Percentiles rank a stretch among this genome's conserved stretches.
Evolutionary conservation across 1,140 invertebrate genomes (phyloP).

Genomic region (Penaeus japonicus): DNA sequence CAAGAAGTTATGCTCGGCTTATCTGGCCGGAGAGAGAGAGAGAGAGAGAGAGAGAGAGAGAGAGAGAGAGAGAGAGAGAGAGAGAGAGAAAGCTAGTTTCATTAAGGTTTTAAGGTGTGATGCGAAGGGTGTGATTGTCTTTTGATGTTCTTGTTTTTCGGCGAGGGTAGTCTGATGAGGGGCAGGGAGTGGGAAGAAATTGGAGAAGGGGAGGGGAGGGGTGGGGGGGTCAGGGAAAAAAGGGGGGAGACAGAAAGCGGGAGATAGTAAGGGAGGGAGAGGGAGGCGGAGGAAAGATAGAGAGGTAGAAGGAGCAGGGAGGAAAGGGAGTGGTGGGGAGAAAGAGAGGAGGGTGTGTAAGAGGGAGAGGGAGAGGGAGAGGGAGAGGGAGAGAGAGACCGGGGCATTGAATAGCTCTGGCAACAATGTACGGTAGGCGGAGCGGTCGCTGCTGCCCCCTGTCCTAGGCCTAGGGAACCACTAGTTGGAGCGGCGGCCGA

Average conservation of each 20-base stretch:
- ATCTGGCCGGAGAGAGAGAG: not conserved
- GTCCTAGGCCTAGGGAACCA: constrained; percentile 7
- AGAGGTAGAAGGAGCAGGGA: not conserved
- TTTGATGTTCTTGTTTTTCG: no score
- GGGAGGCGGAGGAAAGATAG: not conserved
- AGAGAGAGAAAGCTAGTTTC: no score
- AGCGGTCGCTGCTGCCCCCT: constrained; percentile 26
- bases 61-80: not conserved
- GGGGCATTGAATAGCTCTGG: no score
- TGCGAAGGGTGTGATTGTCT: not conserved
- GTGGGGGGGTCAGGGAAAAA: not conserved
- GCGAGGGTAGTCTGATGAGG: no score
- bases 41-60: not conserved
- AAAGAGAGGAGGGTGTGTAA: not conserved
- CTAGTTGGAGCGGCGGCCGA: not conserved
- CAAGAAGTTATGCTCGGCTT: no score
- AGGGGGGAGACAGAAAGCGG: not conserved
- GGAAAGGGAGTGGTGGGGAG: not conserved
- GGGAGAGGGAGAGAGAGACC: no score
- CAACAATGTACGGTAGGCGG: no score
- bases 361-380: not conserved
- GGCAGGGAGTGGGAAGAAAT: not conserved
- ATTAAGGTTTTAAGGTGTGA: not conserved
- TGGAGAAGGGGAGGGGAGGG: not conserved
- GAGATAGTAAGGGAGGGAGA: not conserved